A percentile compares a stretch with the other conserved stretches of the same genome.
Conservation (phyloP, 2,113 vertebrate species). For the Microtus ochrogaster region DNA sequence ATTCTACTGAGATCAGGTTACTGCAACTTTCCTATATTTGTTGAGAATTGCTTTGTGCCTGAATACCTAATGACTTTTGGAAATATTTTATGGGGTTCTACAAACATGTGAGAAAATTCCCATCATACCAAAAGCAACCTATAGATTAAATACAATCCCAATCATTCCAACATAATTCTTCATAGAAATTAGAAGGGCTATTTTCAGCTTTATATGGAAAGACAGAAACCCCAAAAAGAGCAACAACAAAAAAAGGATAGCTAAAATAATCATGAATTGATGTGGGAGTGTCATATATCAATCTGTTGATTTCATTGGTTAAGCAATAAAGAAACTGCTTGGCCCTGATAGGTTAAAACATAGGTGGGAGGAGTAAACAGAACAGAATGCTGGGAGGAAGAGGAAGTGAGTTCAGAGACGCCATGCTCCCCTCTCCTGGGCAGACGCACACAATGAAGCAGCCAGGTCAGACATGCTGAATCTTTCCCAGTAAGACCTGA, state of each 20-base stretch:
- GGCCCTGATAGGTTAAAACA: no score
- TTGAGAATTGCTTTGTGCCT: background rate
- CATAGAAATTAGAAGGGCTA: background rate
- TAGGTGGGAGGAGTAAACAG: no score
- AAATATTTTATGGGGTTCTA: background rate
- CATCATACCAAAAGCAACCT: background rate
- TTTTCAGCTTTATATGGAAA: background rate
- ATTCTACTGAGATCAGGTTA: background rate
- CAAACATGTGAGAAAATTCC: background rate
- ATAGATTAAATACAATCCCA: background rate
- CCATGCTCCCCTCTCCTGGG: no score
- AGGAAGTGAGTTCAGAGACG: no score
- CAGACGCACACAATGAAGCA: no score
- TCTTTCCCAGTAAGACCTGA: no score
- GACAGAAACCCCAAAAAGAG: accelerated
- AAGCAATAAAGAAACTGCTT: no score
- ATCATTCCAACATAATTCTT: background rate
- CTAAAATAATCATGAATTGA: background rate
- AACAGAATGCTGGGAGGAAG: no score
- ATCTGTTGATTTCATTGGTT: no score
- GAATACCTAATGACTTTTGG: no score
- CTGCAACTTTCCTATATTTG: background rate
- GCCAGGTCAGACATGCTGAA: no score
- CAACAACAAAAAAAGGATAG: background rate
- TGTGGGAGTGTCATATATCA: no score